Evolutionary conservation across 1,140 invertebrate genomes (phyloP), one percentile per base, ranked within the genome.

Genomic region (Pseudomyrmex concolor): DNA sequence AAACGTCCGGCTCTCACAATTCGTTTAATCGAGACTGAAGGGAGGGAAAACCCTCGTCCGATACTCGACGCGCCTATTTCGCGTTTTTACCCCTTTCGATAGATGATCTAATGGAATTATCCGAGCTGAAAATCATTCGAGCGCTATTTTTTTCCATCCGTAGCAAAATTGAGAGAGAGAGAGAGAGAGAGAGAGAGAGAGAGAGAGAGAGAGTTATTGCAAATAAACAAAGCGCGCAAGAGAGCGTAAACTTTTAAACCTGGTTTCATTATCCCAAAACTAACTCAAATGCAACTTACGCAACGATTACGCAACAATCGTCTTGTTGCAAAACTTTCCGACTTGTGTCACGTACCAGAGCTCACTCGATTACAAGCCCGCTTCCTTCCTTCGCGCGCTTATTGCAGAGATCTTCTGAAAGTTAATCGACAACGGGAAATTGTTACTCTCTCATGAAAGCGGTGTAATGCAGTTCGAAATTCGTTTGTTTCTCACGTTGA

Each of bases 1-100:
- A 80, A 71, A 80, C 76, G 67, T 59, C 66, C 66, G 76, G 45
- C 66, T 80, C 76, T 80, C 55, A 66, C 76, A 70, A 78, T 78
- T 78, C 76, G 66, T 80, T 80, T 80, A 70, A 71, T 80, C 76
- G 76, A 50, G 48, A 54, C 66, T 43, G 66, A 71, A 57, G 55
- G 66, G 54, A 19, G 55, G 76, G 45, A 80, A 71, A 80, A 70
- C 66, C 54, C 66, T 70, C 76, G 66, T 70, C 68, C 51, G 66
- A 80, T 71, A 55, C 76, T 34, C 8, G 43, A 51, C 74, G 63
- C 64, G 17, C 76, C 76, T 71, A 4, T n/a, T 66, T 70, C 64
- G 7, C 76, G 43, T 17, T 55, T 55, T 55, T n/a, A 64, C 7
- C 48, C 7, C 22, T n/a, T 22, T 25, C 66, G 64, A 68, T 68